Evolutionary conservation across 2,113 vertebrate genomes (phyloP).

Genomic region (Paralichthys olivaceus): DNA sequence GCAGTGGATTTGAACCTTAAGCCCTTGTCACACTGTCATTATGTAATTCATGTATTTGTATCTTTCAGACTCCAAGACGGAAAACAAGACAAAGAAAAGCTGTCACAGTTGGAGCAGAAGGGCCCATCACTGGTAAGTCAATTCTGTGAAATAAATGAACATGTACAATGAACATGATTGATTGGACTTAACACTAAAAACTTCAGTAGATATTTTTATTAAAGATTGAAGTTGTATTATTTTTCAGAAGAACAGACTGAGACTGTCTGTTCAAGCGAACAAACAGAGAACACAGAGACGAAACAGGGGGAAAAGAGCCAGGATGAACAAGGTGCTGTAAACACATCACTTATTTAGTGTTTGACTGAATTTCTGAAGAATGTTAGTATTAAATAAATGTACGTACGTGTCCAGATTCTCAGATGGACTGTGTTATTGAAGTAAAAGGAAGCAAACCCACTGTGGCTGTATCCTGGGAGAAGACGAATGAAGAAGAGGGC

Average conservation of each 20-base stretch:
- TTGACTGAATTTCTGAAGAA: neutral
- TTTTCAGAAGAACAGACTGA: slow-evolving; percentile 28
- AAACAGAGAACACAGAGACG: neutral
- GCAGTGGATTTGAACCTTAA: neutral
- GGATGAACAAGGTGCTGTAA: slow-evolving; percentile 28
- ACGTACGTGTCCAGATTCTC: slow-evolving; percentile 24
- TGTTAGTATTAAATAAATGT: slow-evolving; percentile 10
- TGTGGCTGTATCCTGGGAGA: slow-evolving; percentile 37
- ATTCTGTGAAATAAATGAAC: neutral
- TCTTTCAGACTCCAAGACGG: slow-evolving; percentile 34
- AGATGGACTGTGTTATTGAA: slow-evolving; percentile 28
- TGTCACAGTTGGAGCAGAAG: neutral
- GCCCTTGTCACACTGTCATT: neutral
- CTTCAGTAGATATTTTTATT: neutral
- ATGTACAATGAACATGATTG: neutral
- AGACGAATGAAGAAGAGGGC: slow-evolving; percentile 6
- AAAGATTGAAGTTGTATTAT: neutral
- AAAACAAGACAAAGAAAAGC: slow-evolving; percentile 38
- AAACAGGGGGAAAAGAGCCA: neutral
- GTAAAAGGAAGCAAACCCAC: slow-evolving; percentile 20
- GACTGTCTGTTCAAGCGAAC: neutral
- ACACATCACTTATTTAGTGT: neutral
- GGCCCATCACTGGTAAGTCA: slow-evolving; percentile 35
- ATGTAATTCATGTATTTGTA: neutral
- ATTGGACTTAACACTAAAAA: neutral